Evolutionary conservation across 2,888 invertebrate genomes (phyloP).

Genomic region (Odontothrips loti): DNA sequence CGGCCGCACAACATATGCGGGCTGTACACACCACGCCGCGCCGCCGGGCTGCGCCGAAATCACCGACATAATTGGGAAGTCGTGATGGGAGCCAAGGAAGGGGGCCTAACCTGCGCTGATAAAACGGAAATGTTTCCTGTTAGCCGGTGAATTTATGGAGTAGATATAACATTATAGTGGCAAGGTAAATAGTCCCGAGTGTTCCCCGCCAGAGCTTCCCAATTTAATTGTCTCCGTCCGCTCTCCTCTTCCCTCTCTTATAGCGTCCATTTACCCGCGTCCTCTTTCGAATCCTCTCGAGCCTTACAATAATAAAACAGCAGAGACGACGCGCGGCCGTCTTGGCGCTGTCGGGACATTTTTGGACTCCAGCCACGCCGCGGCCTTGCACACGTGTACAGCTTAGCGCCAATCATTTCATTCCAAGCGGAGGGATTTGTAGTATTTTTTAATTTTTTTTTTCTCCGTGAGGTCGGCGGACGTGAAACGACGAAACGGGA

Average conservation of each 20-base stretch:
- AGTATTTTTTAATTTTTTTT: no score
- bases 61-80: neutral
- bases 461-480: no score
- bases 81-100: neutral
- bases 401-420: no score
- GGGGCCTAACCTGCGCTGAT: conserved; percentile 6
- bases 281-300: no score
- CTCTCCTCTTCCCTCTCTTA: neutral
- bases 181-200: neutral
- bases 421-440: no score
- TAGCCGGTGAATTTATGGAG: neutral
- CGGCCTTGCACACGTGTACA: no score
- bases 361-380: no score
- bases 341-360: no score
- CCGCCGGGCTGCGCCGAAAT: neutral
- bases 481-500: no score
- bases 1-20: neutral
- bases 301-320: no score
- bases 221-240: neutral
- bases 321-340: no score
- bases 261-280: no score
- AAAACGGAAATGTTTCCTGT: conserved; percentile 20
- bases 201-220: neutral
- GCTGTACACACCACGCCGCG: neutral
- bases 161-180: neutral